Percentiles rank a stretch among this genome's conserved stretches.
phyloP scores from a whole-genome alignment of 2,113 vertebrate species.

The rabbit (Oryctolagus cuniculus) region DNA sequence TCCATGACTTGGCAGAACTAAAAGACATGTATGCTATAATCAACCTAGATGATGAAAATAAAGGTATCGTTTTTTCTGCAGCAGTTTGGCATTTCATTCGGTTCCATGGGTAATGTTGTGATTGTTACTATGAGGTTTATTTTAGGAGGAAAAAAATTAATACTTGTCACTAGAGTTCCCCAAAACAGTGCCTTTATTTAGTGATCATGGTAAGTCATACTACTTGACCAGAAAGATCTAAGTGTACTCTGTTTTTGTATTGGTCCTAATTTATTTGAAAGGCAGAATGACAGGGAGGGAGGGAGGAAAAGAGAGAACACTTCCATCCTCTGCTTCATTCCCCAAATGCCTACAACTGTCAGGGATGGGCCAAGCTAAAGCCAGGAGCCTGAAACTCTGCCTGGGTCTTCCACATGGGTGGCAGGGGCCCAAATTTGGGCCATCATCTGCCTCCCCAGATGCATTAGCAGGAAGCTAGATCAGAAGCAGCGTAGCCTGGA shows the following conservation, averaged over 20 bases:
- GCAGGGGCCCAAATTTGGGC: no score
- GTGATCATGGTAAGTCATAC: neutral
- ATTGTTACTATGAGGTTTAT: neutral
- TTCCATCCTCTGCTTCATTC: no score
- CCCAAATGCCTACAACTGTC: no score
- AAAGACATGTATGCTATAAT: conserved; percentile 96
- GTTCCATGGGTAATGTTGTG: conserved; percentile 19
- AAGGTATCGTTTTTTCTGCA: conserved; percentile 90
- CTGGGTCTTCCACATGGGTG: no score
- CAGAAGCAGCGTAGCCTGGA: no score
- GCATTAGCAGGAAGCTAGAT: no score
- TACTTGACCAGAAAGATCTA: neutral
- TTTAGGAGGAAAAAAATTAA: conserved; percentile 4
- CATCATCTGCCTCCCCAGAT: no score
- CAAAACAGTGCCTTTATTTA: conserved; percentile 47
- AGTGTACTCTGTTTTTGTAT: neutral
- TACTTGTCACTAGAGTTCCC: neutral
- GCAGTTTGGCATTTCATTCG: neutral
- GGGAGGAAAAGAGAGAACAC: no score
- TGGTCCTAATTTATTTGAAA: no score
- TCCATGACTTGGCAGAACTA: conserved; percentile 96
- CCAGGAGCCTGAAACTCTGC: no score
- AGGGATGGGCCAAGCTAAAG: no score
- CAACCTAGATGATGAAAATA: conserved; percentile 96
- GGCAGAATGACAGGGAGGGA: no score